Evolutionary conservation across 1,140 invertebrate species (phyloP).

Genomic region (Dendrolimus punctatus): DNA sequence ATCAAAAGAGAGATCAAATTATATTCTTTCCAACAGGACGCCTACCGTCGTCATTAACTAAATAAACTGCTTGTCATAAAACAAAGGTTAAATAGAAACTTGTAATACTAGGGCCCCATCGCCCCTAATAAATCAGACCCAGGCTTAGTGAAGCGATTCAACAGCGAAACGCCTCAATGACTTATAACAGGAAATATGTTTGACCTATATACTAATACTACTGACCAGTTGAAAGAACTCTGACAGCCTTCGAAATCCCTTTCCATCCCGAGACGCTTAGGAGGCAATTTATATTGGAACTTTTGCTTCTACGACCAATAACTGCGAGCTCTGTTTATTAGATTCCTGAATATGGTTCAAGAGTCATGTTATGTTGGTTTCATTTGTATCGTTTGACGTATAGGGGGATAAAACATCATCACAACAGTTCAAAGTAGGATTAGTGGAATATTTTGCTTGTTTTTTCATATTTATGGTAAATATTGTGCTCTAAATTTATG

Average conservation of each 20-base stretch:
- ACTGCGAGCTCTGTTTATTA: constrained; percentile 15
- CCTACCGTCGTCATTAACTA: no score
- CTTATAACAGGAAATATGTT: constrained; percentile 62
- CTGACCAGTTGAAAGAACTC: constrained; percentile 21
- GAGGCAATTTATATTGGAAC: constrained; percentile 27
- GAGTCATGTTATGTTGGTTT: constrained; percentile 14
- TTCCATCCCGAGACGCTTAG: constrained; percentile 11
- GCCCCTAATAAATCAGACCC: constrained; percentile 39
- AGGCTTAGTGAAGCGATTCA: constrained; percentile 46
- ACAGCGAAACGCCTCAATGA: constrained; percentile 47
- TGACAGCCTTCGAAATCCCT: constrained; percentile 10
- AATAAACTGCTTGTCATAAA: no score
- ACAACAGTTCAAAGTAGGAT: constrained; percentile 19
- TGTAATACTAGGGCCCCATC: constrained; percentile 3
- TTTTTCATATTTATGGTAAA: constrained; percentile 6
- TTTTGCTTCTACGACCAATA: constrained; percentile 24
- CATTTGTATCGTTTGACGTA: constrained; percentile 17
- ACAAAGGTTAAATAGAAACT: constrained; percentile 6
- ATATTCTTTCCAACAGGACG: no score
- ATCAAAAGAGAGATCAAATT: no score
- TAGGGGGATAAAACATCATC: constrained; percentile 17
- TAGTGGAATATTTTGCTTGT: constrained; percentile 12
- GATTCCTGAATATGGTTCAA: constrained; percentile 6
- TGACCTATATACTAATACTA: constrained; percentile 50
- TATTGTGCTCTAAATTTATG: neutral